Percentiles rank a stretch among this genome's conserved stretches.
Evolutionary conservation across 2,888 invertebrate species (phyloP).

Genomic region (Hyppa rectilinea): DNA sequence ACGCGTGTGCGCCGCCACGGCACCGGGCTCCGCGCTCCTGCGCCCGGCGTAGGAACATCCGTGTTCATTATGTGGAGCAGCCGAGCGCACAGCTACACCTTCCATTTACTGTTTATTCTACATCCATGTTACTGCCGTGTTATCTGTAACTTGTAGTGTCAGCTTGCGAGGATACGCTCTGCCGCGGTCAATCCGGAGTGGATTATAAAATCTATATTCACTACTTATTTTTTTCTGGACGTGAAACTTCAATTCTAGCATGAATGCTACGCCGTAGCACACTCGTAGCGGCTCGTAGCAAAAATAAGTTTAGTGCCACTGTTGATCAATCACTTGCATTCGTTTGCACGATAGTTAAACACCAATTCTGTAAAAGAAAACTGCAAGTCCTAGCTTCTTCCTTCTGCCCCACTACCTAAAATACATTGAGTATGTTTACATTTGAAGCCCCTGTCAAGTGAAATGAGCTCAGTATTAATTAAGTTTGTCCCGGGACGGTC

Average conservation of each 20-base stretch:
- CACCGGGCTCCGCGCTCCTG: neutral
- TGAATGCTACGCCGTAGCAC: constrained; percentile 9
- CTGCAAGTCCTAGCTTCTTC: neutral
- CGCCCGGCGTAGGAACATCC: neutral
- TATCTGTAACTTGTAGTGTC: neutral
- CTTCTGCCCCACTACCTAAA: neutral
- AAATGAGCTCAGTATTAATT: neutral
- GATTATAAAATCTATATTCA: neutral
- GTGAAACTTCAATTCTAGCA: neutral
- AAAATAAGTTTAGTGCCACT: no score
- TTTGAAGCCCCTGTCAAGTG: neutral
- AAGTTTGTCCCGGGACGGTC: constrained; percentile 15
- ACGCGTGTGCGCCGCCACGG: neutral
- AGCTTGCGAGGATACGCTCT: neutral
- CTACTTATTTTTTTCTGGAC: no score
- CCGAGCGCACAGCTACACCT: neutral
- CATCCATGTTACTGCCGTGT: neutral
- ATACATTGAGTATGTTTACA: neutral
- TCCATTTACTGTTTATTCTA: constrained; percentile 15
- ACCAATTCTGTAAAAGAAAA: neutral
- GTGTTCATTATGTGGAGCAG: constrained; percentile 37
- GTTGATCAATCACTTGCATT: neutral
- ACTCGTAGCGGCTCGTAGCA: neutral
- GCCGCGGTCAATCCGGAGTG: neutral
- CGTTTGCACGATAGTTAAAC: no score